A percentile compares a stretch with the other conserved stretches of the same genome.
These are phyloP conservation scores for Oncorhynchus tshawytscha DNA, from an alignment of 2,113 vertebrate genomes.

Conservation along the genomic window DNA sequence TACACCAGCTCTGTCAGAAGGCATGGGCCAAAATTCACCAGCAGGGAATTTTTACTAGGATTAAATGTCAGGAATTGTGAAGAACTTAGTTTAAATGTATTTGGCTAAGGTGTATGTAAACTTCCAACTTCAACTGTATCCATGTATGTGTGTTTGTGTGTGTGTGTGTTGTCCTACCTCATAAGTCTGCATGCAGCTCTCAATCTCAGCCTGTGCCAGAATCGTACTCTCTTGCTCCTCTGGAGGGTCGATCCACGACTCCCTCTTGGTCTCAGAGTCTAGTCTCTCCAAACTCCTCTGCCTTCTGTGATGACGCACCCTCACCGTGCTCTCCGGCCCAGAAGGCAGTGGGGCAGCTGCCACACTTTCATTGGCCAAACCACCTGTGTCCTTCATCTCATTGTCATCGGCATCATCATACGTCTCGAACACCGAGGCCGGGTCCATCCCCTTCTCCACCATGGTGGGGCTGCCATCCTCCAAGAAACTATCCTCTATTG, in stretches of 20 bases:
- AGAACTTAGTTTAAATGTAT: too few relatives aligned
- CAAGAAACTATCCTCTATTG: constrained; percentile 77
- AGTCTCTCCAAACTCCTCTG: constrained; percentile 66
- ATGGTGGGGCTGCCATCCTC: constrained; percentile 95
- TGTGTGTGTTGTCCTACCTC: constrained; percentile 72
- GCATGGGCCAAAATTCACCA: too few relatives aligned
- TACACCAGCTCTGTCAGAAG: too few relatives aligned
- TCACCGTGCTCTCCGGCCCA: constrained; percentile 44
- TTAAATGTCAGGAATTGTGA: too few relatives aligned
- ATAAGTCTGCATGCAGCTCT: constrained; percentile 96
- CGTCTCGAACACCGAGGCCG: constrained; percentile 83
- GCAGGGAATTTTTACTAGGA: too few relatives aligned
- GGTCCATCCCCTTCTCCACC: constrained; percentile 93
- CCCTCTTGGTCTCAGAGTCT: constrained; percentile 71
- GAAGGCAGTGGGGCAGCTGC: constrained; percentile 28
- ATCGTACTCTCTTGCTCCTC: constrained; percentile 77
- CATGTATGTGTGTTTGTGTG: too few relatives aligned
- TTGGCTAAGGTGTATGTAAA: too few relatives aligned
- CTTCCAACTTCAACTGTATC: too few relatives aligned
- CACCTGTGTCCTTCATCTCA: constrained; percentile 59
- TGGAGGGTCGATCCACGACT: constrained; percentile 92
- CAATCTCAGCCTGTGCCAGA: constrained; percentile 92
- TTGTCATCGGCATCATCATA: constrained; percentile 86
- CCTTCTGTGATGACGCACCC: constrained; percentile 60
- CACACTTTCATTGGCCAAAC: constrained; percentile 20